A percentile compares a stretch with the other conserved stretches of the same genome.
Evolutionary conservation across 2,888 invertebrate genomes (phyloP).

Genomic region (Phania funesta): DNA sequence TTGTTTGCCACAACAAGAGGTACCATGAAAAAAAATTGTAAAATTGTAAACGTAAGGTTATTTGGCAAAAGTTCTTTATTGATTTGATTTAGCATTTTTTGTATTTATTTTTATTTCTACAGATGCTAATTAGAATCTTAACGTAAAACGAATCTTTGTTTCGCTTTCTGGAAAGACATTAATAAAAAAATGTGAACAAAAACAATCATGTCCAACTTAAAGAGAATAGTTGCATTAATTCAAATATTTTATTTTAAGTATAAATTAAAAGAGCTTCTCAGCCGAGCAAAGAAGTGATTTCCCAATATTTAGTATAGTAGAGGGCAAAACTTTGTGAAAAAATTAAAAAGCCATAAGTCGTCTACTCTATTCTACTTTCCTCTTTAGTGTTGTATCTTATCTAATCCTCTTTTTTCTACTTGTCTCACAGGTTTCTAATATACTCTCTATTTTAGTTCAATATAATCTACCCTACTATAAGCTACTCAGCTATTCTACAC

Average conservation of each 20-base stretch:
- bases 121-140: slow-evolving; percentile 17
- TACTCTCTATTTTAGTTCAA: too few species aligned
- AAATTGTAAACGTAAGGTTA: slow-evolving; percentile 20
- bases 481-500: neutral
- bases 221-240: neutral
- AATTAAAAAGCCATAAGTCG: too few species aligned
- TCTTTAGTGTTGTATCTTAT: too few species aligned
- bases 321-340: too few species aligned
- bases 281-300: too few species aligned
- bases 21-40: slow-evolving; percentile 9
- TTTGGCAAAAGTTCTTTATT: slow-evolving; percentile 15
- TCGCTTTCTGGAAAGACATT: neutral
- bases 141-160: neutral
- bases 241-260: neutral
- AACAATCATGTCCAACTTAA: neutral
- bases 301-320: too few species aligned
- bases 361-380: too few species aligned
- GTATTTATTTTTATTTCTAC: neutral
- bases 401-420: too few species aligned
- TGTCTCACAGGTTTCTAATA: too few species aligned
- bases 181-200: neutral
- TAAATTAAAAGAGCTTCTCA: too few species aligned
- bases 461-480: too few species aligned
- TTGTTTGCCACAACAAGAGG: slow-evolving; percentile 40
- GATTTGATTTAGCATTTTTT: too few species aligned